A percentile compares a stretch with the other conserved stretches of the same genome.
Evolutionary conservation across 2,797 vertebrate genomes (phyloP).

Genomic region (Petrocephalus schoutedeni): DNA sequence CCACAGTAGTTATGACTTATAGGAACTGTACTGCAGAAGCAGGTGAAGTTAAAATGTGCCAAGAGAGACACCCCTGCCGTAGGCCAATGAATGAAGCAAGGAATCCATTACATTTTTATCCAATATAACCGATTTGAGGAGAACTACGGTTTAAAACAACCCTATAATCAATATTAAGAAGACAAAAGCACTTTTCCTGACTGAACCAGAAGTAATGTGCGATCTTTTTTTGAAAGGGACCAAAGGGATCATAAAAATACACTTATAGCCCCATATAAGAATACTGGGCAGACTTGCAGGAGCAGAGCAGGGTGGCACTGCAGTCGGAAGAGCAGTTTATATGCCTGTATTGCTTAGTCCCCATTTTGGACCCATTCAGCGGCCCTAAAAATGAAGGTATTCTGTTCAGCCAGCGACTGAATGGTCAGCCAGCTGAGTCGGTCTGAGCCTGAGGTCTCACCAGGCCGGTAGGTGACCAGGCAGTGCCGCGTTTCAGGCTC

Average conservation of each 20-base stretch:
- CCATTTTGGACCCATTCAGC: background rate
- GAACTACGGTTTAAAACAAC: background rate
- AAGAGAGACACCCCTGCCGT: background rate
- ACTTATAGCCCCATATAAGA: background rate
- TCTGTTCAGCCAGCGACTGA: too few relatives aligned
- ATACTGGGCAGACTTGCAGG: background rate
- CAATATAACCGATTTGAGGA: background rate
- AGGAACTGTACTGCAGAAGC: background rate
- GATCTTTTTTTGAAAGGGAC: background rate
- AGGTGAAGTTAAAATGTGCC: background rate
- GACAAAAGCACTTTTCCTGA: background rate
- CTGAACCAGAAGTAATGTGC: background rate
- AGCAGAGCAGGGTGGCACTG: background rate
- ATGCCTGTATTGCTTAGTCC: background rate
- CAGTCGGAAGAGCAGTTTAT: background rate
- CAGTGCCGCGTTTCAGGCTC: conserved; percentile 84
- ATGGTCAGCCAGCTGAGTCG: background rate
- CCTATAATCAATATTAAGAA: background rate
- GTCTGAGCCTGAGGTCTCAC: conserved; percentile 51
- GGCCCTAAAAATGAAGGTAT: background rate
- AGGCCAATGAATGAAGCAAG: background rate
- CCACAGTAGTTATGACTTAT: background rate
- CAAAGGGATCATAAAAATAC: background rate
- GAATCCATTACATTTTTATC: background rate
- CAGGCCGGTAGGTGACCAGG: conserved; percentile 85